These are phyloP conservation scores for Drosophila robusta DNA, from an alignment of 2,888 invertebrate species.

Conservation along the genomic window DNA sequence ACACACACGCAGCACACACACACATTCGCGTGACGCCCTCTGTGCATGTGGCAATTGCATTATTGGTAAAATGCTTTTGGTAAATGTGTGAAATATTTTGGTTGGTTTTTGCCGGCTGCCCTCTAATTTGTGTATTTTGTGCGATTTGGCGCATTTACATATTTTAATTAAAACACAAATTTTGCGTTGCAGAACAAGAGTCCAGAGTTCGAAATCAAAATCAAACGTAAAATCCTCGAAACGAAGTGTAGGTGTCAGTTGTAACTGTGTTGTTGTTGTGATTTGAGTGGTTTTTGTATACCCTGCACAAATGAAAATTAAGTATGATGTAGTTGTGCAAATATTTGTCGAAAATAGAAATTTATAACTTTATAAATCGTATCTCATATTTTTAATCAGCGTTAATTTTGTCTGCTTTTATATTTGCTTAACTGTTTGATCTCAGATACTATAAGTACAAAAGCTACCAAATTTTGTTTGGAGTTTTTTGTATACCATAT, in stretches of 20 bases:
- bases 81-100: slow-evolving; percentile 72
- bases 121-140: slow-evolving; percentile 54
- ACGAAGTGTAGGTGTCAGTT: slow-evolving; percentile 6
- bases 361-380: too few relatives aligned
- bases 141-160: slow-evolving; percentile 69
- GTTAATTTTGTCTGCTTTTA: too few relatives aligned
- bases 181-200: slow-evolving; percentile 22
- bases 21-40: slow-evolving; percentile 1
- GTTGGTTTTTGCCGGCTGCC: slow-evolving; percentile 29
- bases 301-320: background rate
- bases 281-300: slow-evolving; percentile 2
- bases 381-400: too few relatives aligned
- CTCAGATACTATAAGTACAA: too few relatives aligned
- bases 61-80: slow-evolving; percentile 52
- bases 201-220: slow-evolving; percentile 28
- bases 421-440: too few relatives aligned
- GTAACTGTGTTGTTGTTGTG: slow-evolving; percentile 1
- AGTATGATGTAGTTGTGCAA: background rate
- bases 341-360: too few relatives aligned
- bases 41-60: slow-evolving; percentile 43
- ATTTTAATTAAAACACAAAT: slow-evolving; percentile 80
- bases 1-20: slow-evolving; percentile 13
- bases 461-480: too few relatives aligned
- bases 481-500: too few relatives aligned
- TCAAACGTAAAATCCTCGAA: slow-evolving; percentile 14